Evolutionary conservation across 2,797 vertebrate species (phyloP), one percentile per base, ranked within the genome.

Genomic region (Clarias laeviceps): DNA sequence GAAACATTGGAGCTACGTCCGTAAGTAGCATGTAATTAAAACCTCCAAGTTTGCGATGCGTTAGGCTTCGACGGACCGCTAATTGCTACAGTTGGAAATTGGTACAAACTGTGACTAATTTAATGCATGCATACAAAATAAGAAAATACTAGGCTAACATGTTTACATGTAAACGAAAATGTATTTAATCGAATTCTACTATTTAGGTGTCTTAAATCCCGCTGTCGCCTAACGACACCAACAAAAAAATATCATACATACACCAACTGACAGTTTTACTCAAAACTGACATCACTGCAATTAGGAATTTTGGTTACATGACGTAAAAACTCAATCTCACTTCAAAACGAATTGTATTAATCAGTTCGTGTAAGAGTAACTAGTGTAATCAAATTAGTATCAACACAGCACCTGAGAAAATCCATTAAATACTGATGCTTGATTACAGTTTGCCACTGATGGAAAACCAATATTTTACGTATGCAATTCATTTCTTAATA

Each of bases 11-110:
- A 69, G 59, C 45, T 66, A 65, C 86, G 78, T 85, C 83, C 68
- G 64, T 85, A 84, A 85, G 50, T 45, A 85, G 90, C 90, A 65
- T 89, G 87, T 88, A 90, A 91, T 90, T 88, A 89, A 92, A 91
- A 81, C 92, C 91, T 92, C 94, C 91, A 93, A 91, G 68, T 81
- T 87, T 87, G 76, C 74, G 37, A 45, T 29, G 68, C 18, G 5
- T 82, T 80, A 88, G 64, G 72, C 17, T 27, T 70, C 24, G 80
- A 76, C 76, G 72, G 24, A 82, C 59, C 34, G 83, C 66, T 84
- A 73, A 86, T 82, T 84, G 82, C 65, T 69, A 70, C 80, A 85
- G n/a, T 69, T 68, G 27, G 74, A 79, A 87, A 82, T 50, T 34
- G 40, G 12, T 59, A 66, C 80, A 65, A 85, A 27, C 73, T 76